phyloP scores from a whole-genome alignment of 2,888 invertebrate species.

The Mimachlamys varia region DNA sequence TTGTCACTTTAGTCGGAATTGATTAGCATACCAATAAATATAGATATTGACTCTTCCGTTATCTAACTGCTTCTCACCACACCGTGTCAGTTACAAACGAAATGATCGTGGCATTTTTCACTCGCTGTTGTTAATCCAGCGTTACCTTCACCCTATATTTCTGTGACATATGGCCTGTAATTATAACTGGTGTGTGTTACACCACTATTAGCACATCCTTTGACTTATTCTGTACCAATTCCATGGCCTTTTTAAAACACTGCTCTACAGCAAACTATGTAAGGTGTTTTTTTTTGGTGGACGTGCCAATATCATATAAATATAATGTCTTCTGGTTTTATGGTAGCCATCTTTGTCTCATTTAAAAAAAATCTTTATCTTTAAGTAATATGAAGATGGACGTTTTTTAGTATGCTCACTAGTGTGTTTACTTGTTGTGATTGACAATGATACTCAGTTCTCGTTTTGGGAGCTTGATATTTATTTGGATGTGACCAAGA shows the following conservation, averaged over 20 bases:
- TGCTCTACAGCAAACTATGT: no score
- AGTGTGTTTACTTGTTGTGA: no score
- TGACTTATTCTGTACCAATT: background rate
- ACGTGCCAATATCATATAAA: no score
- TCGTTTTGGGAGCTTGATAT: no score
- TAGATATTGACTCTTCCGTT: background rate
- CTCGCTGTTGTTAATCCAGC: background rate
- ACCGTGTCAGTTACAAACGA: background rate
- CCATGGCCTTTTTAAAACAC: background rate
- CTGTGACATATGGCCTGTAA: background rate
- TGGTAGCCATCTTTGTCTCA: no score
- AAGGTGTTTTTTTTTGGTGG: no score
- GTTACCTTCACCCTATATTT: background rate
- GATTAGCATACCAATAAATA: conserved; percentile 28
- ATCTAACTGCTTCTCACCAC: background rate
- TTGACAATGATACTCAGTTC: no score
- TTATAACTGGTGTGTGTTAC: background rate
- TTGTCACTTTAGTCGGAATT: conserved; percentile 31
- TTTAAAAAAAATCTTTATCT: no score
- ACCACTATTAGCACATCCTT: background rate
- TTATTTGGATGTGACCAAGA: no score
- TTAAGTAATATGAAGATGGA: no score
- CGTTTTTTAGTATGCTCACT: no score
- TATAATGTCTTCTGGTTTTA: no score
- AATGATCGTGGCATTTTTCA: background rate